Evolutionary conservation across 2,888 invertebrate species (phyloP).

Genomic region (Drosophila longiperda): DNA sequence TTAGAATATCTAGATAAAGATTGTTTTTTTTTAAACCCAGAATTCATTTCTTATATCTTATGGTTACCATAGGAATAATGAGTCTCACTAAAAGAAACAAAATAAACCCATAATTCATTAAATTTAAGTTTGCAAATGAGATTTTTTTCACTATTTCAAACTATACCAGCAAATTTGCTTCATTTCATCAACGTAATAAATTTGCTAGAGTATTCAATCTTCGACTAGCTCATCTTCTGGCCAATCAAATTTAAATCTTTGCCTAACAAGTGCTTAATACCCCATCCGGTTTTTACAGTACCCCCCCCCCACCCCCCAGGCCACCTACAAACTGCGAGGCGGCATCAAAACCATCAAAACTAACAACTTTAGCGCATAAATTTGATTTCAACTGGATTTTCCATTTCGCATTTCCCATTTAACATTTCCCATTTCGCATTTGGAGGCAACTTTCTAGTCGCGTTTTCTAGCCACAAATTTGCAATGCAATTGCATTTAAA

Average conservation of each 20-base stretch:
- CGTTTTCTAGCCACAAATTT: conserved; percentile 54
- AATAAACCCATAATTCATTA: rapidly evolving
- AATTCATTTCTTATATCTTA: not conserved
- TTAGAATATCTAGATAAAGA: not conserved
- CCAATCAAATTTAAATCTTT: conserved; percentile 51
- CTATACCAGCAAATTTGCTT: rapidly evolving
- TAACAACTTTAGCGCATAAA: conserved; percentile 75
- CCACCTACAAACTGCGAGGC: conserved; percentile 42
- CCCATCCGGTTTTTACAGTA: conserved; percentile 5
- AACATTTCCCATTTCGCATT: conserved; percentile 28
- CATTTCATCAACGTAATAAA: not conserved
- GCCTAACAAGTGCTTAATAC: conserved; percentile 24
- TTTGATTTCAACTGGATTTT: conserved; percentile 38
- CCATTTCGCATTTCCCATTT: conserved; percentile 34
- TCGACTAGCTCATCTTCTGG: not conserved
- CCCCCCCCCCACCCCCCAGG: too few species aligned
- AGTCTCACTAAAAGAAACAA: too few species aligned
- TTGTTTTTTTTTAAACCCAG: rapidly evolving
- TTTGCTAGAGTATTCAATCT: conserved; percentile 9
- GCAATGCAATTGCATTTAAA: conserved; percentile 69
- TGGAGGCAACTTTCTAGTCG: conserved; percentile 64
- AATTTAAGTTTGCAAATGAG: not conserved
- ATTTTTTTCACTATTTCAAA: not conserved
- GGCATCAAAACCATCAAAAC: conserved; percentile 77
- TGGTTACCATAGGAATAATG: not conserved